phyloP scores from a whole-genome alignment of 2,888 invertebrate species.

The Brachylomia viminalis region DNA sequence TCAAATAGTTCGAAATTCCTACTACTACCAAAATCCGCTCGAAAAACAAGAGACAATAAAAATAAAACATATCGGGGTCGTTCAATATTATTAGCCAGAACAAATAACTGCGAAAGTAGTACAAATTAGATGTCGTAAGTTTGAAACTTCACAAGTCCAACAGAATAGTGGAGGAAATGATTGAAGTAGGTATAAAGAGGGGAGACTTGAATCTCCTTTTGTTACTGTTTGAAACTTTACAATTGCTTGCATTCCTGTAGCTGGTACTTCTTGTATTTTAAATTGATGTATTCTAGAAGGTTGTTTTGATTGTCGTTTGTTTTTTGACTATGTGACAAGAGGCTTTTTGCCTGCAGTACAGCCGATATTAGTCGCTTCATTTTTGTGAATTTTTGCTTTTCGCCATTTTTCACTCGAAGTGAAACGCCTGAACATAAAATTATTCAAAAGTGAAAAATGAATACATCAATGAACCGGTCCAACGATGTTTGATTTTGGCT shows the following conservation, averaged over 20 bases:
- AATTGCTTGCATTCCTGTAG: constrained; percentile 24
- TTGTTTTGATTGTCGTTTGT: background rate
- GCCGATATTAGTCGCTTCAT: background rate
- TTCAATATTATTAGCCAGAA: constrained; percentile 39
- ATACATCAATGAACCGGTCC: background rate
- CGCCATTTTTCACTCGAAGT: background rate
- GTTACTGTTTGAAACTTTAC: constrained; percentile 44
- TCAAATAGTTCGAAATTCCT: background rate
- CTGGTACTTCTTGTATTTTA: background rate
- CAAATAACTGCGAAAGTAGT: constrained; percentile 53
- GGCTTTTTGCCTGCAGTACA: background rate
- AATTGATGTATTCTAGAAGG: background rate
- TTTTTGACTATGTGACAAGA: background rate
- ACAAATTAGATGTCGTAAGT: constrained; percentile 56
- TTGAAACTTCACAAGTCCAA: constrained; percentile 51
- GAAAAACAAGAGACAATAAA: constrained; percentile 12
- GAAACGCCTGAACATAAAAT: background rate
- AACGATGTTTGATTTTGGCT: background rate
- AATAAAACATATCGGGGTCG: constrained; percentile 42
- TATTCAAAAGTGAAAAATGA: background rate
- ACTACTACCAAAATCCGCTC: background rate
- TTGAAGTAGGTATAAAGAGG: constrained; percentile 49
- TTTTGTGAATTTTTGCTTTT: background rate
- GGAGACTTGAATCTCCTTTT: constrained; percentile 26
- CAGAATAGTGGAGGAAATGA: constrained; percentile 52